Conservation (phyloP, 2,888 invertebrate species). For the Volucella inanis region DNA sequence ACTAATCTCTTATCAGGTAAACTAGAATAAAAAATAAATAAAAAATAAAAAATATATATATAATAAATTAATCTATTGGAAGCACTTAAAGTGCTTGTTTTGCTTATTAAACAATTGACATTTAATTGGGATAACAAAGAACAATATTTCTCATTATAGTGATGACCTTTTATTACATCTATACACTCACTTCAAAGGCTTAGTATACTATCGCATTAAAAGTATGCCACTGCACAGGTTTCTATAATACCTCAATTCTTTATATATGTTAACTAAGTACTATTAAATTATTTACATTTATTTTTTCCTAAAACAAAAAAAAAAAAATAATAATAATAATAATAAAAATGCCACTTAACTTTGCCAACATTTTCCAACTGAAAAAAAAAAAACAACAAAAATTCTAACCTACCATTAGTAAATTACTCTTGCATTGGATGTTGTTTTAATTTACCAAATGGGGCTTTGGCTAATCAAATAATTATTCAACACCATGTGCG, state of each 20-base stretch:
- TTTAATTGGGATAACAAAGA: conserved; percentile 41
- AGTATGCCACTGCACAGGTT: conserved; percentile 24
- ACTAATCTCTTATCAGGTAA: not conserved
- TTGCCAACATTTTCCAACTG: not conserved
- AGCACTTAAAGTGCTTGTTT: not conserved
- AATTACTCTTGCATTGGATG: not conserved
- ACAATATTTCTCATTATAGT: conserved; percentile 13
- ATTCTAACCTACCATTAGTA: not conserved
- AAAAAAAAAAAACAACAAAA: not conserved
- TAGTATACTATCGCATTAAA: conserved; percentile 55
- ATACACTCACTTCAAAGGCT: conserved; percentile 1
- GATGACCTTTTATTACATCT: not conserved
- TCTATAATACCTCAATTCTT: conserved; percentile 23
- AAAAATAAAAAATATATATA: too few relatives aligned
- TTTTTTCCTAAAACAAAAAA: not conserved
- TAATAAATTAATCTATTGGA: not conserved
- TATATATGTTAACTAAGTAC: conserved; percentile 44
- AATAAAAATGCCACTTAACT: not conserved
- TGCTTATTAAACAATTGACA: conserved; percentile 37
- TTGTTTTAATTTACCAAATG: not conserved
- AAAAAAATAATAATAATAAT: not conserved
- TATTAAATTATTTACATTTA: conserved; percentile 59
- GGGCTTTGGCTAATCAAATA: conserved; percentile 27
- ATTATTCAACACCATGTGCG: conserved; percentile 6
- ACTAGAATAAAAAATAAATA: not conserved